Base-by-base conservation (phyloP, 2,888 invertebrate genomes). In the Byasa hedistus region DNA sequence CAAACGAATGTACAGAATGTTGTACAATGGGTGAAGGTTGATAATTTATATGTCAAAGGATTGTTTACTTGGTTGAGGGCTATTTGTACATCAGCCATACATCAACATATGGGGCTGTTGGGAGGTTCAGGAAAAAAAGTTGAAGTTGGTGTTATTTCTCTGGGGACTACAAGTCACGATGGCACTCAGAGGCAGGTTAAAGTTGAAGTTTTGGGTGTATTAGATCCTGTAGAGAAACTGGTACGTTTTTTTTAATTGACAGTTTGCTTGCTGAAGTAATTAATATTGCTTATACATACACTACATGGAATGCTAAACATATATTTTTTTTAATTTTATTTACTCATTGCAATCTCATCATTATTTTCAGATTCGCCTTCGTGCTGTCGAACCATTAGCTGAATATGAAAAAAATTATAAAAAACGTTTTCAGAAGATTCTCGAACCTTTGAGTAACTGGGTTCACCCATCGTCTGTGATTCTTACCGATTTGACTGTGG, bases 1-100 rank as follows among this genome's bases (percentile, higher is more conserved):
- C 97, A 98, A 81, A 97, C 98, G 0, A 96, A 96, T 71, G 96
- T 97, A 0, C 95, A 96, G 73, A 98, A 97, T 77, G 96, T 97
- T 0, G 94, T 96, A 0, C 96, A 96, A 70, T 98, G 97, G 98
- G 97, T 97, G 0, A 94, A 94, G 80, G 96, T 91, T 0, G 91
- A 91, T 68, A 91, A 91, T 69, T 72, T 91, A 0, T 91, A 91
- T 55, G 93, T 94, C 0, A 94, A 94, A 70, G 92, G 93, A 0
- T 84, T 95, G 58, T 97, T 95, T 65, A 91, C 91, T 0, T 91
- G 91, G 91, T 68, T 91, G 0, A 92, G 97, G 52, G 95, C 96
- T 0, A 89, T 96, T 19, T 97, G 97, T 75, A 95, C 96, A 0
- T 93, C 96, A 0, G 96, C 96, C 0, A 92, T 97, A 0, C 96